Percentiles rank a stretch among this genome's conserved stretches.
Conservation (phyloP, 2,113 vertebrate species). For the Andinoacara biseriatus region DNA sequence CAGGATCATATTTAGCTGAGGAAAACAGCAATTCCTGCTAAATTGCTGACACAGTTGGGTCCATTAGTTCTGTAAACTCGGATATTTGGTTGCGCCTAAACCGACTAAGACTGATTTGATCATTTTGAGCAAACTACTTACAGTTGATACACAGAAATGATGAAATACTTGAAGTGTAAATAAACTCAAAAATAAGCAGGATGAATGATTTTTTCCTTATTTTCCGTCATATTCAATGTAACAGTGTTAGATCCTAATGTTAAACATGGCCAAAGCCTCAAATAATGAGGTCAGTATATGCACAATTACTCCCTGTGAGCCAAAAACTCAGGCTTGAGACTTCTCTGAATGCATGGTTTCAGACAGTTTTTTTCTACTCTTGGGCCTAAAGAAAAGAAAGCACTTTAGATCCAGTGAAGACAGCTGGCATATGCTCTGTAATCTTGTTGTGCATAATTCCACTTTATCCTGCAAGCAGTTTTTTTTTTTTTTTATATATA, state of each 20-base stretch:
- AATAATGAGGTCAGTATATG: neutral
- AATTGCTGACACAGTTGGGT: conserved; percentile 46
- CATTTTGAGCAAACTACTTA: neutral
- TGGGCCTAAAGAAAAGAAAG: neutral
- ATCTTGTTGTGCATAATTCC: neutral
- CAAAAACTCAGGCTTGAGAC: neutral
- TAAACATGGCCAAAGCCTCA: too few relatives aligned
- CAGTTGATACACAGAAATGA: neutral
- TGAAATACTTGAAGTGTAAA: neutral
- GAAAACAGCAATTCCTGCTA: conserved; percentile 31
- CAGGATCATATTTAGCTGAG: conserved; percentile 13
- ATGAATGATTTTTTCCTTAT: neutral
- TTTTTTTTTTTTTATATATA: too few relatives aligned
- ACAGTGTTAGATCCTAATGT: too few relatives aligned
- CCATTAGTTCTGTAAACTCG: conserved; percentile 28
- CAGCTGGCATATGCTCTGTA: neutral
- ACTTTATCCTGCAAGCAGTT: neutral
- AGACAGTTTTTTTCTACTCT: neutral
- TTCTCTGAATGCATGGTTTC: neutral
- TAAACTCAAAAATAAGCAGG: neutral
- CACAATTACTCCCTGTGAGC: neutral
- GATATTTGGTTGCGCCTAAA: conserved; percentile 9
- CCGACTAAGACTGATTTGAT: neutral
- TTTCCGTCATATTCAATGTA: too few relatives aligned
- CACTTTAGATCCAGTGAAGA: neutral